Evolutionary conservation across 2,797 vertebrate species (phyloP).

Genomic region (Enteromius fasciolatus): DNA sequence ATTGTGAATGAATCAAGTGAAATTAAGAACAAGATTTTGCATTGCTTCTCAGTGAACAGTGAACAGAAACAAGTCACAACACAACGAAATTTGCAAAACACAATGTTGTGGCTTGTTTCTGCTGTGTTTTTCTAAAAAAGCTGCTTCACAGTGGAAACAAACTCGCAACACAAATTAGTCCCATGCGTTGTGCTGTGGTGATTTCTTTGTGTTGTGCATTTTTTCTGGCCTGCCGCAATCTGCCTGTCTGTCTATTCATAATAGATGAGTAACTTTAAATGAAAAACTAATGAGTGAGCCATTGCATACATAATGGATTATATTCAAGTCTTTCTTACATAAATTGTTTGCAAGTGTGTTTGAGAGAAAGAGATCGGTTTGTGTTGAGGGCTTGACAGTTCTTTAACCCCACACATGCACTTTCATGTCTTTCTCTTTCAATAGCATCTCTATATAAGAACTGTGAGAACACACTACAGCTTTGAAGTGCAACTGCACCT

Average conservation of each 20-base stretch:
- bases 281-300: neutral
- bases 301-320: neutral
- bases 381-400: neutral
- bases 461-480: slow-evolving; percentile 4
- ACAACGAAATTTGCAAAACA: too few species aligned
- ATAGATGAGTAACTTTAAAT: neutral
- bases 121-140: too few species aligned
- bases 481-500: slow-evolving; percentile 61
- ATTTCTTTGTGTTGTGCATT: neutral
- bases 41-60: too few species aligned
- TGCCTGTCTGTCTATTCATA: neutral
- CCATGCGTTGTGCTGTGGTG: too few species aligned
- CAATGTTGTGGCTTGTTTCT: too few species aligned
- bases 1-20: too few species aligned
- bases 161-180: too few species aligned
- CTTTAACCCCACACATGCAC: slow-evolving; percentile 49
- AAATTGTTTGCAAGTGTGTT: slow-evolving; percentile 18
- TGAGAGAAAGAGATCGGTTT: neutral
- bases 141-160: too few species aligned
- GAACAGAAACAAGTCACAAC: too few species aligned
- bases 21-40: too few species aligned
- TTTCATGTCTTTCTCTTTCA: slow-evolving; percentile 43
- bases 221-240: neutral
- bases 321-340: neutral
- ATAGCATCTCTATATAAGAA: slow-evolving; percentile 30